phyloP scores from a whole-genome alignment of 2,888 invertebrate genomes.

The Drosophila nr. fundita region DNA sequence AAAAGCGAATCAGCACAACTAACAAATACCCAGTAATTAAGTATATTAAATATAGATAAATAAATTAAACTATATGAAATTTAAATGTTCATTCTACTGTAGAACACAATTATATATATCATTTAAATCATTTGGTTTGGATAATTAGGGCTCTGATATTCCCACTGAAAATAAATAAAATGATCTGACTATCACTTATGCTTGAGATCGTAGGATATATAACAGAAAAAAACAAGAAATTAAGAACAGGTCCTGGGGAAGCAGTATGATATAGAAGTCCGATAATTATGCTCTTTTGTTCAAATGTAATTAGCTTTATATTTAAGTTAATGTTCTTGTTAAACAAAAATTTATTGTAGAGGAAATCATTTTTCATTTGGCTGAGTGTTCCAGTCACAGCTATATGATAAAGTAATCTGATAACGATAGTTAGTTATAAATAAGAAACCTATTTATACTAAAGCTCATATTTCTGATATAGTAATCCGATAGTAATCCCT shows the following conservation, averaged over 20 bases:
- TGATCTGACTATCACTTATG: too few species aligned
- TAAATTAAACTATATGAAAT: neutral
- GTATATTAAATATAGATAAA: neutral
- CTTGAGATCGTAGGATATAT: too few species aligned
- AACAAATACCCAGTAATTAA: neutral
- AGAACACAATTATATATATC: neutral
- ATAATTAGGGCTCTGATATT: neutral
- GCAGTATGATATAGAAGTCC: neutral
- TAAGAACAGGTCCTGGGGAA: neutral
- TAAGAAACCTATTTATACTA: neutral
- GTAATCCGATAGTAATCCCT: neutral
- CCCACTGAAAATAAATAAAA: neutral
- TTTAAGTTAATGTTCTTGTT: too few species aligned
- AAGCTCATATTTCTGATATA: neutral
- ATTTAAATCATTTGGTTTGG: neutral
- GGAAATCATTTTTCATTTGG: neutral
- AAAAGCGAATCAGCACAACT: slow-evolving; percentile 1
- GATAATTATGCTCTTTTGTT: neutral
- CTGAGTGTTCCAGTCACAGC: neutral
- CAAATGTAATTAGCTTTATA: too few species aligned
- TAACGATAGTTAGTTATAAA: too few species aligned
- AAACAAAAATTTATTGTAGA: neutral
- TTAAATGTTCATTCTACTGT: neutral
- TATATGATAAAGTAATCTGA: neutral
- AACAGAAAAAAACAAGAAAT: neutral